Conservation (phyloP, 1,140 invertebrate genomes). For the Drosophila navojoa region DNA sequence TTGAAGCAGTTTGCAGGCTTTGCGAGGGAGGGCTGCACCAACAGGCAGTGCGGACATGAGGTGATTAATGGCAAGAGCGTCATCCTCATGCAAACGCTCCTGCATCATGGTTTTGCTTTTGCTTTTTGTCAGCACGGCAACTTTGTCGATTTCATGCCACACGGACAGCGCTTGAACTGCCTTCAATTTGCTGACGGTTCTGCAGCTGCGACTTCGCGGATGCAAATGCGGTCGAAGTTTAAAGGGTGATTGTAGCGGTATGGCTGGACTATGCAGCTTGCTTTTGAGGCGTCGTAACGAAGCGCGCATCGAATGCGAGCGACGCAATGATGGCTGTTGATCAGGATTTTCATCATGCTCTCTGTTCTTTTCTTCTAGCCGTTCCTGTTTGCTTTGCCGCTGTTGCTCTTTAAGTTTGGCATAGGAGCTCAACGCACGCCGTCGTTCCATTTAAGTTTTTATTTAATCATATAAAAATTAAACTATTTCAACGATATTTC, state of each 20-base stretch:
- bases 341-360: conserved; percentile 55
- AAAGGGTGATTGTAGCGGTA: conserved; percentile 70
- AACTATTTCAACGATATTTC: background rate
- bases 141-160: conserved; percentile 62
- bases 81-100: conserved; percentile 3
- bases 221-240: conserved; percentile 74
- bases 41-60: conserved; percentile 71
- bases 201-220: conserved; percentile 52
- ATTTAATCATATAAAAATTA: conserved; percentile 24
- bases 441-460: conserved; percentile 67
- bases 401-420: conserved; percentile 61
- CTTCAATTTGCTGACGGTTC: conserved; percentile 56
- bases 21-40: conserved; percentile 62
- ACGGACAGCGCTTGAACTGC: conserved; percentile 56
- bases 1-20: conserved; percentile 77
- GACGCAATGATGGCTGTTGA: conserved; percentile 84
- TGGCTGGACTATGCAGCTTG: conserved; percentile 69
- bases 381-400: conserved; percentile 65
- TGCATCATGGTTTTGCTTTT: conserved; percentile 39
- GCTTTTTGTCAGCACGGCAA: conserved; percentile 56
- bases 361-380: conserved; percentile 36
- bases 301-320: conserved; percentile 89
- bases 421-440: conserved; percentile 64
- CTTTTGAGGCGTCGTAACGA: conserved; percentile 87
- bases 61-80: conserved; percentile 61